phyloP scores from a whole-genome alignment of 2,888 invertebrate genomes.

The Limenitis camilla region DNA sequence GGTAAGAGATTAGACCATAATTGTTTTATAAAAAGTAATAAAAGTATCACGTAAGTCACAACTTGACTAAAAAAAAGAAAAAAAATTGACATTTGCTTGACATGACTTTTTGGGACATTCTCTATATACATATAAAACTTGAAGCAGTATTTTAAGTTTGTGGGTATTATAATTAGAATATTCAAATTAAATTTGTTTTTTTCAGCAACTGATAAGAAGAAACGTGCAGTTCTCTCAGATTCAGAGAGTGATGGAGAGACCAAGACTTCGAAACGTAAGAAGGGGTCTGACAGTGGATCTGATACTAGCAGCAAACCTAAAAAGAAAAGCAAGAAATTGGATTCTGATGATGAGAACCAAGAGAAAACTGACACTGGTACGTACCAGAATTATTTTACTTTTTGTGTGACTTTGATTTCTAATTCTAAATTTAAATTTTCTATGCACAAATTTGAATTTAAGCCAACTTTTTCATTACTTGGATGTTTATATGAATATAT shows the following conservation, averaged over 20 bases:
- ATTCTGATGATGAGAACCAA: slow-evolving; percentile 76
- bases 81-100: too few species aligned
- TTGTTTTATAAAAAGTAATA: too few species aligned
- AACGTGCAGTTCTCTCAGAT: slow-evolving; percentile 64
- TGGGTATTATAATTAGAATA: too few species aligned
- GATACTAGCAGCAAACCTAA: slow-evolving; percentile 60
- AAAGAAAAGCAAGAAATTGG: slow-evolving; percentile 74
- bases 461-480: too few species aligned
- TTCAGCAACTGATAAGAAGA: slow-evolving; percentile 54
- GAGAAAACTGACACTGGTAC: slow-evolving; percentile 37
- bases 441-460: too few species aligned
- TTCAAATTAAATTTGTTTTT: too few species aligned
- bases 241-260: slow-evolving; percentile 65
- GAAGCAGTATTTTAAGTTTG: neutral
- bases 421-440: neutral
- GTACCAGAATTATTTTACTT: neutral
- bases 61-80: too few species aligned
- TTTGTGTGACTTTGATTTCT: too few species aligned
- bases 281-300: slow-evolving; percentile 61
- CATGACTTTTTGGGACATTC: too few species aligned
- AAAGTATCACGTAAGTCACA: too few species aligned
- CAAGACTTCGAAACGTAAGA: slow-evolving; percentile 55
- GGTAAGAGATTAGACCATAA: too few species aligned
- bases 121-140: neutral
- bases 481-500: too few species aligned